Evolutionary conservation across 2,888 invertebrate genomes (phyloP), one percentile per base, ranked within the genome.

Genomic region (Ophion ellenae): DNA sequence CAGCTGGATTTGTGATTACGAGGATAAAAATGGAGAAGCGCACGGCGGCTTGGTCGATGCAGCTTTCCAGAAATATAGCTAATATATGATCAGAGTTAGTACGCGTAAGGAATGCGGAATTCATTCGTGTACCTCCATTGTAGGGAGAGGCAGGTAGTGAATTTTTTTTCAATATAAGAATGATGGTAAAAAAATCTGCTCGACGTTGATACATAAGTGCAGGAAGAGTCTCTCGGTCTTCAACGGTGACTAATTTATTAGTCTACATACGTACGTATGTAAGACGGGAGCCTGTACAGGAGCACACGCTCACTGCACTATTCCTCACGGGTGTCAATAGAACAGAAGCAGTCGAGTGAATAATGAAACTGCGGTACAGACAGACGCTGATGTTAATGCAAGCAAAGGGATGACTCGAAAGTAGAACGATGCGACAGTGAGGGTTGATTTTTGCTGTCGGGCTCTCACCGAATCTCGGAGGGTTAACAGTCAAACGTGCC

Each of bases 401-500:
- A 73, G 63, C 53, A 63, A 73, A 59, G 73, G 79, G 75, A 81
- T 85, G 77, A 67, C 61, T 76, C 76, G 67, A 79, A 74, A 79
- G 32, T 40, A 57, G 79, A 69, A 59, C 74, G 70, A 53, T 66
- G 77, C 59, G 69, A 75, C 79, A 69, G 59, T 20, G 57, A 77
- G 79, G 74, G 79, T 64, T 53, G 78, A 83, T 83, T 87, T 90
- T 87, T 86, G 88, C 89, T 88, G 87, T 83, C 87, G 87, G 88
- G 86, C 88, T 88, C 89, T 90, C 71, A 85, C 88, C 91, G 89
- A 91, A 91, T 91, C 91, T 91, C 88, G 81, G 87, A 87, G 89
- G 89, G 90, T 91, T 92, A 91, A 92, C 91, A 91, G 91, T 89
- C 87, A 90, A 91, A 91, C 90, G 90, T 90, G 91, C 89, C 89